Base-by-base conservation (phyloP, 2,113 vertebrate genomes). In the Elaphurus davidianus region DNA sequence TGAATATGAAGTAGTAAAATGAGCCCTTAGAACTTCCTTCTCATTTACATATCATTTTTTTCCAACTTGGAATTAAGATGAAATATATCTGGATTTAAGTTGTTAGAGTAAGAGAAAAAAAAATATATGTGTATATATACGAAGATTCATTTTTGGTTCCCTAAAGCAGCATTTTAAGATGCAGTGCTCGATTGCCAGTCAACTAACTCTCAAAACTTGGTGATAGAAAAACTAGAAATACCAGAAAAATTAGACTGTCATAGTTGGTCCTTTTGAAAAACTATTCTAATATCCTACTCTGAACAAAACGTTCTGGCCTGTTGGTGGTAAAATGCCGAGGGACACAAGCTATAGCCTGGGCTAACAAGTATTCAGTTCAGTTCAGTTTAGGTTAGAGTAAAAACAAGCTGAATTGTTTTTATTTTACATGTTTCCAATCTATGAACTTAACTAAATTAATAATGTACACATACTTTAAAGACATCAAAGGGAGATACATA, bases 401-500 rank as follows among this genome's bases (percentile, higher is more conserved):
- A 96, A 92, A 64, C 25, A 92, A 94, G 25, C 2, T 78, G 21
- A 85, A 59, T 14, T 78, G 9, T 43, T 92, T 91, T 86, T 76
- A 88, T 89, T 90, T 95, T 81, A 67, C 1, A 28, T 40, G 33
- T 25, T 95, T 90, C 12, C 7, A 83, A 67, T 50, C 9, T 87
- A 76, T 11, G 45, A 97, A 57, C 6, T 15, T 86, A 45, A 45
- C 5, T 90, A 28, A 94, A 74, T 95, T 91, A 95, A 81, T 57
- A 87, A 74, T 33, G 47, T 16, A 55, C 4, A 36, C 28, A 67
- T 50, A 71, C 6, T 93, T 94, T 71, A 23, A 90, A 60, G 82
- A 54, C 40, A 95, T 90, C 60, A 87, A 97, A 88, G 55, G 23
- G 36, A 93, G 17, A 60, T 82, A 89, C 50, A 94, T 87, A 36